Evolutionary conservation across 64 coral and sea anemone species (phyloP).

Genomic region (Trachythela sp.): DNA sequence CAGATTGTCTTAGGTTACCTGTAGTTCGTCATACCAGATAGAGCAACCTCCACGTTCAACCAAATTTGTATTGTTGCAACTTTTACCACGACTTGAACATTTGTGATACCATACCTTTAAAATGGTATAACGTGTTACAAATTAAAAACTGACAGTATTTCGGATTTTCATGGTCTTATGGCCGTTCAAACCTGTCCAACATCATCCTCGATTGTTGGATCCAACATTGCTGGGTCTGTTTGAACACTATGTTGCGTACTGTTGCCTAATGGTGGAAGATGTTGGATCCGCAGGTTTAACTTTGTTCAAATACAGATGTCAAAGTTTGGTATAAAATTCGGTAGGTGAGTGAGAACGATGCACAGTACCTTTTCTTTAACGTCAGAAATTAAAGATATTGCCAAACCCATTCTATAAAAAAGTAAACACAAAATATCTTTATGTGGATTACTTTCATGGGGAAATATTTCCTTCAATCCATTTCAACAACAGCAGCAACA

Average conservation of each 20-base stretch:
- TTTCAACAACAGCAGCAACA: background rate
- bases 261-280: too few species aligned
- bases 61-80: slow-evolving; percentile 63
- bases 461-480: too few species aligned
- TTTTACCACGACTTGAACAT: slow-evolving; percentile 82
- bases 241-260: too few species aligned
- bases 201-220: too few species aligned
- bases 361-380: slow-evolving; percentile 91
- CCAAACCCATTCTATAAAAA: slow-evolving; percentile 76
- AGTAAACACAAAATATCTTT: background rate
- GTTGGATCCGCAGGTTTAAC: too few species aligned
- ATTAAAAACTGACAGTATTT: too few species aligned
- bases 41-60: slow-evolving; percentile 87
- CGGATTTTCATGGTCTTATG: background rate
- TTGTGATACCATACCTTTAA: slow-evolving; percentile 91
- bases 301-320: too few species aligned
- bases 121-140: too few species aligned
- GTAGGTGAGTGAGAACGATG: too few species aligned
- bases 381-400: slow-evolving; percentile 86
- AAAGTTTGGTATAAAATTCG: too few species aligned
- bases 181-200: background rate
- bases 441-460: too few species aligned
- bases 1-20: slow-evolving; percentile 45
- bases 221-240: too few species aligned
- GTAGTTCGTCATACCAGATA: slow-evolving; percentile 92